phyloP scores from a whole-genome alignment of 2,888 invertebrate species.

The Sarcophaga caerulescens region DNA sequence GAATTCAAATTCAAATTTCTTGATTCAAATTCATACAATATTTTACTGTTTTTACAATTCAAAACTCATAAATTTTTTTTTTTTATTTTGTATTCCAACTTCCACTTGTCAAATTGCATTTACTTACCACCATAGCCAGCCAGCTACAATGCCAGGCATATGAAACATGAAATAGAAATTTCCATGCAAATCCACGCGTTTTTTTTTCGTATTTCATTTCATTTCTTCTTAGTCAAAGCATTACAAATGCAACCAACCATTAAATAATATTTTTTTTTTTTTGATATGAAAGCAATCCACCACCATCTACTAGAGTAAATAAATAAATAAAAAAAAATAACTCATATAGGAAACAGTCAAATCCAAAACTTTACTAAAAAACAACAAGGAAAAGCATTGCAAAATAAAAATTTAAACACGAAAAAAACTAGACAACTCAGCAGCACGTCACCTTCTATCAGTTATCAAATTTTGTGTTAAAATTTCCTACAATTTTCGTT shows the following conservation, averaged over 20 bases:
- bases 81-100: slow-evolving; percentile 19
- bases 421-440: too few species aligned
- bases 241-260: slow-evolving; percentile 55
- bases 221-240: slow-evolving; percentile 33
- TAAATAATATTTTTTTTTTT: slow-evolving; percentile 32
- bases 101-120: slow-evolving; percentile 68
- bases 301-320: neutral
- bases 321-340: too few species aligned
- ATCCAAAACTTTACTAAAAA: slow-evolving; percentile 27
- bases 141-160: neutral
- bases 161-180: slow-evolving; percentile 33
- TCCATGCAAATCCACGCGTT: slow-evolving; percentile 62
- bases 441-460: too few species aligned
- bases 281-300: too few species aligned
- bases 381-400: neutral
- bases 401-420: neutral
- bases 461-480: too few species aligned
- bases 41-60: slow-evolving; percentile 7
- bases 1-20: neutral
- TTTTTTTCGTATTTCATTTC: neutral
- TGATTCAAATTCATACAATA: neutral
- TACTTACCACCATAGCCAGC: slow-evolving; percentile 42
- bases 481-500: too few species aligned
- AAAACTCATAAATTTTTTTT: slow-evolving; percentile 43
- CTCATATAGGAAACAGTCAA: neutral